Evolutionary conservation across 2,797 vertebrate species (phyloP).

Genomic region (Helarctos malayanus): DNA sequence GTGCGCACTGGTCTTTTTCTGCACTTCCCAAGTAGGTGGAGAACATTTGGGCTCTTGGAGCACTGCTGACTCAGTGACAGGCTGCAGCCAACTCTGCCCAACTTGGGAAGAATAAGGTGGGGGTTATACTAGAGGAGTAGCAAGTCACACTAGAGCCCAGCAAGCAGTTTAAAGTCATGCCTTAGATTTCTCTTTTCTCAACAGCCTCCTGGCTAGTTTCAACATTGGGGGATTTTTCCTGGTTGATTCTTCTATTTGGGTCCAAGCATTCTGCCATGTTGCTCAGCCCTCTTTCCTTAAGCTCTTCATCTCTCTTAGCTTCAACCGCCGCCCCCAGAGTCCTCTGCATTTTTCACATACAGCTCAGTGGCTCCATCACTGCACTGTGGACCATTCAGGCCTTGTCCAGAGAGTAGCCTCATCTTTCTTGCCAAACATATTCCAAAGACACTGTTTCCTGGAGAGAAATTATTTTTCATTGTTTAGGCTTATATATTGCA

Average conservation of each 20-base stretch:
- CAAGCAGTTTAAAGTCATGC: neutral
- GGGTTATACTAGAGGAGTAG: neutral
- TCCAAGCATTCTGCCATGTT: too few relatives aligned
- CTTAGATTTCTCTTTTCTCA: neutral
- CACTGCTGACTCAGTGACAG: neutral
- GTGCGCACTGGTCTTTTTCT: neutral
- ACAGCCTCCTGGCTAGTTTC: neutral
- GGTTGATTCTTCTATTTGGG: neutral
- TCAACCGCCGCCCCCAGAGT: rapidly evolving
- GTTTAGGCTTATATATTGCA: neutral
- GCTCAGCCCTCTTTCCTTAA: too few relatives aligned
- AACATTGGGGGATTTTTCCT: neutral
- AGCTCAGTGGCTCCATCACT: rapidly evolving
- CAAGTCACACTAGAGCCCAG: neutral
- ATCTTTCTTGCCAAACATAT: neutral
- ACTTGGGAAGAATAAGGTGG: neutral
- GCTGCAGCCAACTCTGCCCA: neutral
- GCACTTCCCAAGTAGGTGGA: neutral
- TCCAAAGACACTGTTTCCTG: neutral
- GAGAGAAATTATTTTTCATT: neutral
- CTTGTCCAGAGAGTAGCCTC: neutral
- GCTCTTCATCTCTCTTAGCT: neutral
- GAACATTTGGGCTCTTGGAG: neutral
- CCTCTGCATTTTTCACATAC: neutral
- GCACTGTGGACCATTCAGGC: too few relatives aligned